These are phyloP conservation scores for Paedocypris micromegethes DNA, from an alignment of 2,797 vertebrate genomes.

Conservation along the genomic window DNA sequence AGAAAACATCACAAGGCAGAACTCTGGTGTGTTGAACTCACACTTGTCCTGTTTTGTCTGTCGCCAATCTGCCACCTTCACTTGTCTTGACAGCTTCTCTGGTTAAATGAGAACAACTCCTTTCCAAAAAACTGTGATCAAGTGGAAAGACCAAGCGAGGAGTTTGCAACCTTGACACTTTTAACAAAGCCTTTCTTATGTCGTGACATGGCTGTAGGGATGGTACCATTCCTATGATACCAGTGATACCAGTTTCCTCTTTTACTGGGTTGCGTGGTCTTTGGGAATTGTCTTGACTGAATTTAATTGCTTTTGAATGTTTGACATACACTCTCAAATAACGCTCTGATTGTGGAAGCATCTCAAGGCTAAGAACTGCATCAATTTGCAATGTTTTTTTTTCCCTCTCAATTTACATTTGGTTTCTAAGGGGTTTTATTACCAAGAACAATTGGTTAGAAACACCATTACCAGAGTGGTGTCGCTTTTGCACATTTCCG, in stretches of 20 bases:
- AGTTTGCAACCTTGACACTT: constrained; percentile 63
- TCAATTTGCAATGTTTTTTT: constrained; percentile 32
- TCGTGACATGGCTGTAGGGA: constrained; percentile 49
- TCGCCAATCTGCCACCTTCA: constrained; percentile 67
- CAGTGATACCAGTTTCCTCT: constrained; percentile 20
- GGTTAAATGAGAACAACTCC: constrained; percentile 60
- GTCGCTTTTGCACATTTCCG: neutral
- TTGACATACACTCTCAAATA: constrained; percentile 7
- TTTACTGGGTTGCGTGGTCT: constrained; percentile 5
- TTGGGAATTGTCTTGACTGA: constrained; percentile 24
- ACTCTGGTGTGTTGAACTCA: constrained; percentile 19
- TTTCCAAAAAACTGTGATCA: constrained; percentile 56
- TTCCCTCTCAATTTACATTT: neutral
- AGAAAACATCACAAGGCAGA: constrained; percentile 43
- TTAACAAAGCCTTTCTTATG: constrained; percentile 57
- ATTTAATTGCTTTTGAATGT: constrained; percentile 5
- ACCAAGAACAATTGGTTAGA: no score
- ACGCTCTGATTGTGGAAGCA: constrained; percentile 13
- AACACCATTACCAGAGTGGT: no score
- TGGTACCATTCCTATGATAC: constrained; percentile 51
- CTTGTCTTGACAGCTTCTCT: constrained; percentile 53
- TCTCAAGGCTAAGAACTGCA: constrained; percentile 22
- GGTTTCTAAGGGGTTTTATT: neutral
- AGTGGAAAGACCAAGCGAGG: constrained; percentile 55
- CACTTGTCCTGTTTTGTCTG: constrained; percentile 56